A percentile compares a stretch with the other conserved stretches of the same genome.
Conservation (phyloP, 2,888 invertebrate genomes). For the Macrosoma leucophasiata region DNA sequence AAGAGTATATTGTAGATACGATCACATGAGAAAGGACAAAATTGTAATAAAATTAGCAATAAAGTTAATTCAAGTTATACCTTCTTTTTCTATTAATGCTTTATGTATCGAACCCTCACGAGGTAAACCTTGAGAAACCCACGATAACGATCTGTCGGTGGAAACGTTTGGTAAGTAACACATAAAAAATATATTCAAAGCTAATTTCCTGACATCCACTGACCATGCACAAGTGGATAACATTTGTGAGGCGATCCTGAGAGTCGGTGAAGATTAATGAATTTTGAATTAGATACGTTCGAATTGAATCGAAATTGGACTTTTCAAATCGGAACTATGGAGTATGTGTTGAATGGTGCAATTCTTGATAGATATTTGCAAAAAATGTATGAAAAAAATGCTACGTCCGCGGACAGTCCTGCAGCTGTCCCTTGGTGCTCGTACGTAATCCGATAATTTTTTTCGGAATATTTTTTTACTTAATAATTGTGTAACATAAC, state of each 20-base stretch:
- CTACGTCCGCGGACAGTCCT: slow-evolving; percentile 55
- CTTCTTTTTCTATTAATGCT: too few species aligned
- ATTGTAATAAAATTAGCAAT: too few species aligned
- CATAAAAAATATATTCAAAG: too few species aligned
- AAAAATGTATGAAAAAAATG: slow-evolving; percentile 47
- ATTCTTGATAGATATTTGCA: slow-evolving; percentile 61
- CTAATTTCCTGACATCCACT: slow-evolving; percentile 74
- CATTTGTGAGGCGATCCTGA: slow-evolving; percentile 41
- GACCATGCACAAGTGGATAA: slow-evolving; percentile 68
- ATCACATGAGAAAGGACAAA: too few species aligned
- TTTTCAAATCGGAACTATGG: slow-evolving; percentile 66
- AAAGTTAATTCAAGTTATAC: too few species aligned
- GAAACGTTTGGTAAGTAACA: too few species aligned
- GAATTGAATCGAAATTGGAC: slow-evolving; percentile 67
- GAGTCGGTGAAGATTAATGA: slow-evolving; percentile 64
- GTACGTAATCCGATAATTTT: slow-evolving; percentile 64
- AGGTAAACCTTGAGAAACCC: too few species aligned
- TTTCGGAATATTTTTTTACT: slow-evolving; percentile 11
- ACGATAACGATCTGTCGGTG: too few species aligned
- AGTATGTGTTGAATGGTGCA: slow-evolving; percentile 56
- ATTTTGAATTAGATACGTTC: slow-evolving; percentile 69
- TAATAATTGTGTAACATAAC: slow-evolving; percentile 12
- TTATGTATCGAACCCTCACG: too few species aligned
- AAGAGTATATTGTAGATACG: too few species aligned
- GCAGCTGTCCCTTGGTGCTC: slow-evolving; percentile 65